Percentiles rank a stretch among this genome's conserved stretches.
Evolutionary conservation across 2,797 vertebrate species (phyloP).

Genomic region (Hydrocynus forskahlii): DNA sequence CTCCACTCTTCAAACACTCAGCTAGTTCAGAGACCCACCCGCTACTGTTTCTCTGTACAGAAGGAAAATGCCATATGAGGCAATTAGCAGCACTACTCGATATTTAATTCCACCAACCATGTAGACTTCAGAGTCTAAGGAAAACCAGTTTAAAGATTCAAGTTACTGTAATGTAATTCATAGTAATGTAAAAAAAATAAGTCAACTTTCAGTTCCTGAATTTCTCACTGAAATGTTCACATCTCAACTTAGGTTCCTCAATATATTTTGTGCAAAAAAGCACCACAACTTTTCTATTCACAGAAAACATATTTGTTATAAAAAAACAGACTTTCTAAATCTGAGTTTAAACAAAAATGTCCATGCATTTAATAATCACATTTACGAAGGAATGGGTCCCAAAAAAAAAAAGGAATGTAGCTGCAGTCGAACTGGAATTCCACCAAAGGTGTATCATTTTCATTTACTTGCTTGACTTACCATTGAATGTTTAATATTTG

Average conservation of each 20-base stretch:
- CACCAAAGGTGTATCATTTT: constrained; percentile 13
- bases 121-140: too few relatives aligned
- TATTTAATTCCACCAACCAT: neutral
- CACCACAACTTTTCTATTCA: constrained; percentile 1
- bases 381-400: neutral
- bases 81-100: neutral
- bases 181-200: neutral
- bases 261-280: constrained; percentile 7
- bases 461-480: constrained; percentile 29
- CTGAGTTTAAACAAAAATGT: constrained; percentile 34
- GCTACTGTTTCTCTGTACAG: neutral
- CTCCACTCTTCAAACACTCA: neutral
- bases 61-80: neutral
- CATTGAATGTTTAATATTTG: neutral
- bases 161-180: neutral
- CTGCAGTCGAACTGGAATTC: constrained; percentile 8
- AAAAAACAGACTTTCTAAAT: neutral
- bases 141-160: neutral
- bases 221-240: neutral
- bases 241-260: neutral
- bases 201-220: neutral
- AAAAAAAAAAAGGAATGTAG: constrained; percentile 14
- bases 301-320: constrained; percentile 10
- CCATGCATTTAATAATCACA: constrained; percentile 45
- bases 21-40: neutral